Conservation (phyloP, 2,888 invertebrate genomes). For the Ligdia adustata region DNA sequence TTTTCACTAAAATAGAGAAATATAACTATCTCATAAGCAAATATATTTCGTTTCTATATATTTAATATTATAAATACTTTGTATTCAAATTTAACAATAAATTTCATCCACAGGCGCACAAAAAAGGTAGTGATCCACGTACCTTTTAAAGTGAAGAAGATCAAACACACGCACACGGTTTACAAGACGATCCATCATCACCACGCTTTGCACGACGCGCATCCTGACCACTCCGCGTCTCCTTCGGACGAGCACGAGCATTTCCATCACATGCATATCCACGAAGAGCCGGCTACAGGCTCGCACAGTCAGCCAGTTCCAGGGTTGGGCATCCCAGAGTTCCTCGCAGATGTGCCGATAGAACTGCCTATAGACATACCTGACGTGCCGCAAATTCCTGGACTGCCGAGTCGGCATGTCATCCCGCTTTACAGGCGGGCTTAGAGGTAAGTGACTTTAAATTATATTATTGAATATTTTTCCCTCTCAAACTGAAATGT, state of each 20-base stretch:
- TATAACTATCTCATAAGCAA: no score
- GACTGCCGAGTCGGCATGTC: constrained; percentile 50
- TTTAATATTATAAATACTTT: no score
- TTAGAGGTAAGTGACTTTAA: constrained; percentile 42
- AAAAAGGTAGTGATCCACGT: constrained; percentile 88
- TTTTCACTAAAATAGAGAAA: no score
- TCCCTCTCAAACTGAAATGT: no score
- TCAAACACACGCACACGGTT: constrained; percentile 89
- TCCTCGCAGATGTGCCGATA: constrained; percentile 66
- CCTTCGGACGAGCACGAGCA: constrained; percentile 76
- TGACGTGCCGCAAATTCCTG: constrained; percentile 51
- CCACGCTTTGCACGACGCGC: constrained; percentile 66
- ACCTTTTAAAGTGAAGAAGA: constrained; percentile 87
- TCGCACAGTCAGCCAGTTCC: constrained; percentile 67
- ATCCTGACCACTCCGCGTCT: constrained; percentile 49
- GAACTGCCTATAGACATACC: constrained; percentile 54
- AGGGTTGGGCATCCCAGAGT: constrained; percentile 71
- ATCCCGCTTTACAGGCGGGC: constrained; percentile 60
- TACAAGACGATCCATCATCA: constrained; percentile 87
- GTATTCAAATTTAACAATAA: no score
- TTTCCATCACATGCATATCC: constrained; percentile 74
- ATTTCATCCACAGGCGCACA: constrained; percentile 75
- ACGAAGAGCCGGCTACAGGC: constrained; percentile 56
- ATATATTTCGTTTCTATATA: no score
- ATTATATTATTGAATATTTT: no score